Percentiles rank a stretch among this genome's conserved stretches.
phyloP scores from a whole-genome alignment of 1,140 invertebrate species.

The Calliphora vicina region DNA sequence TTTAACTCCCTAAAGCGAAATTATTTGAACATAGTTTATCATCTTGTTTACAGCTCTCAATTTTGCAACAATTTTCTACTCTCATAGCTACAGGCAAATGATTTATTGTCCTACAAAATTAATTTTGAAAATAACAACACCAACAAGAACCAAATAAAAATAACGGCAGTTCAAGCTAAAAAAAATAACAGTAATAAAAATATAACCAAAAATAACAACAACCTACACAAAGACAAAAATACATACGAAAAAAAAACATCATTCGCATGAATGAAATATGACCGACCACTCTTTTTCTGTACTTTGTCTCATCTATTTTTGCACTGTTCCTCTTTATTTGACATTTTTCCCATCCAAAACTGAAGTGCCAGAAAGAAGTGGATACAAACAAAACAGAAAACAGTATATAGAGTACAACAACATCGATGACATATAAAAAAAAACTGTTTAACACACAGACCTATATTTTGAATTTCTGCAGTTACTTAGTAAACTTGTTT shows the following conservation, averaged over 20 bases:
- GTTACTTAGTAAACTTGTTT: background rate
- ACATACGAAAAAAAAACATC: constrained; percentile 1
- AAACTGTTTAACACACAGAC: constrained; percentile 20
- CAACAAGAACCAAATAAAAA: constrained; percentile 11
- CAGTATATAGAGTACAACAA: background rate
- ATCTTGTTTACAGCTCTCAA: constrained; percentile 4
- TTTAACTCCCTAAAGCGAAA: background rate
- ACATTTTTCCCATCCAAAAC: background rate
- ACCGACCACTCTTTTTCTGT: background rate
- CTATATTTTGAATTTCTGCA: constrained; percentile 14
- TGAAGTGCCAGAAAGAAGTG: background rate
- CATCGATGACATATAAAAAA: background rate
- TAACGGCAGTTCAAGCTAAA: background rate
- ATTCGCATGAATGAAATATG: constrained; percentile 31
- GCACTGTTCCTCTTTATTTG: background rate
- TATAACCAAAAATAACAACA: constrained; percentile 8
- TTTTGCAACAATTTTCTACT: background rate
- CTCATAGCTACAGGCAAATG: constrained; percentile 40
- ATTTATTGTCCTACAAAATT: constrained; percentile 61
- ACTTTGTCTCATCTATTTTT: background rate
- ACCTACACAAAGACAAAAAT: background rate
- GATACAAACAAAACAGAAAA: background rate
- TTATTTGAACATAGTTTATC: background rate
- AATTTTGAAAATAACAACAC: constrained; percentile 46
- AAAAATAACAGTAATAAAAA: constrained; percentile 17